A percentile compares a stretch with the other conserved stretches of the same genome.
Evolutionary conservation across 2,888 invertebrate genomes (phyloP).

Genomic region (Agrotis puta): DNA sequence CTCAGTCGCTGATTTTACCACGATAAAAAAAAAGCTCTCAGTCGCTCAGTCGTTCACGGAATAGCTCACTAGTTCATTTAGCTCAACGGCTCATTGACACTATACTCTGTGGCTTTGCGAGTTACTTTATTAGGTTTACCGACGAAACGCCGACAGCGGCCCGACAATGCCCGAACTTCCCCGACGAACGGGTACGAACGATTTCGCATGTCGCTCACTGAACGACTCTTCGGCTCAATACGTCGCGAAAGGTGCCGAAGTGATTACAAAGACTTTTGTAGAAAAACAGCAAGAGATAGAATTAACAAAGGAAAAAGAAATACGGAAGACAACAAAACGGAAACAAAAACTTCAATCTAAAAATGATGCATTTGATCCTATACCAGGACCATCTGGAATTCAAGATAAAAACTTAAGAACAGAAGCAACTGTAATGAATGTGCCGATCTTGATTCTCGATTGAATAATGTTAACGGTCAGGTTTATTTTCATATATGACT

Average conservation of each 20-base stretch:
- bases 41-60: no score
- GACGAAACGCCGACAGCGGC: no score
- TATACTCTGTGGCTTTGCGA: no score
- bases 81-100: no score
- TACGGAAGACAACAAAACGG: slow-evolving; percentile 1
- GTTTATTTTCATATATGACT: neutral
- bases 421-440: slow-evolving; percentile 1
- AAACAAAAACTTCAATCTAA: neutral
- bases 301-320: neutral
- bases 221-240: no score
- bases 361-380: neutral
- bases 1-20: no score
- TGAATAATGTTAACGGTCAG: neutral
- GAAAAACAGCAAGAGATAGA: neutral
- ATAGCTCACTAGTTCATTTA: no score
- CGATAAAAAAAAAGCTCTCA: no score
- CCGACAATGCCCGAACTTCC: no score
- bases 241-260: slow-evolving; percentile 1
- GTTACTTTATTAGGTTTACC: no score
- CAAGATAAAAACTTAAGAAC: neutral
- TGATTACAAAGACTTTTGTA: neutral
- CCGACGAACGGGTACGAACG: no score
- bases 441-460: neutral
- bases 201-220: no score
- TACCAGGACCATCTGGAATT: slow-evolving; percentile 5